phyloP scores from a whole-genome alignment of 1,140 invertebrate genomes.

The Odontomachus brunneus region DNA sequence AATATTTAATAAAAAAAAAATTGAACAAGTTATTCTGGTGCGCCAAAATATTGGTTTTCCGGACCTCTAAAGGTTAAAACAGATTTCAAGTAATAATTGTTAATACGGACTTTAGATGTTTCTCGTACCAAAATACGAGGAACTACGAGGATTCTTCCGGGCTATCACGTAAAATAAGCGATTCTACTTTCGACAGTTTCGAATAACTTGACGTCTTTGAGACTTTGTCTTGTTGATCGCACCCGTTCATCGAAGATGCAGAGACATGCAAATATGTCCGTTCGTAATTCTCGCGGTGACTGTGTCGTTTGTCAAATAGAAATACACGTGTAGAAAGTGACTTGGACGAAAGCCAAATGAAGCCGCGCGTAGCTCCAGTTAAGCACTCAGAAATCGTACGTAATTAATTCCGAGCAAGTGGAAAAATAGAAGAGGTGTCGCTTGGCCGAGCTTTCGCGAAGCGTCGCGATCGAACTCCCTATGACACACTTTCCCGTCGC shows the following conservation, averaged over 20 bases:
- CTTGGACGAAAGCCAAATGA: constrained; percentile 38
- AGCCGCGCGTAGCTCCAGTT: neutral
- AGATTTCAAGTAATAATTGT: no score
- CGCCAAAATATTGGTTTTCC: no score
- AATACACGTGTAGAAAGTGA: constrained; percentile 11
- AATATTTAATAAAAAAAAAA: no score
- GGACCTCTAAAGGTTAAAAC: no score
- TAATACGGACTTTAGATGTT: no score
- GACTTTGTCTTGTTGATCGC: no score
- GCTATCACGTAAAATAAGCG: no score
- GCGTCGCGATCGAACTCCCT: neutral
- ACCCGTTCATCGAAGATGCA: neutral
- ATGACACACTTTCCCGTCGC: neutral
- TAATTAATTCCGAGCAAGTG: constrained; percentile 54
- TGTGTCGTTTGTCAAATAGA: constrained; percentile 2
- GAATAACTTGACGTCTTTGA: no score
- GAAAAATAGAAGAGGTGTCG: constrained; percentile 7
- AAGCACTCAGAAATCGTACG: constrained; percentile 48
- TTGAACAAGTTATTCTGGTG: no score
- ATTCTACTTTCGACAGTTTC: neutral
- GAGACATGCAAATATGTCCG: constrained; percentile 24
- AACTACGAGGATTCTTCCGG: no score
- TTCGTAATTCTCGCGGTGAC: neutral
- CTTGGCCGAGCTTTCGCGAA: neutral
- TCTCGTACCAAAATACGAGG: no score